Percentiles rank a stretch among this genome's conserved stretches.
Conservation (phyloP, 2,797 vertebrate genomes). For the Thaleichthys pacificus region DNA sequence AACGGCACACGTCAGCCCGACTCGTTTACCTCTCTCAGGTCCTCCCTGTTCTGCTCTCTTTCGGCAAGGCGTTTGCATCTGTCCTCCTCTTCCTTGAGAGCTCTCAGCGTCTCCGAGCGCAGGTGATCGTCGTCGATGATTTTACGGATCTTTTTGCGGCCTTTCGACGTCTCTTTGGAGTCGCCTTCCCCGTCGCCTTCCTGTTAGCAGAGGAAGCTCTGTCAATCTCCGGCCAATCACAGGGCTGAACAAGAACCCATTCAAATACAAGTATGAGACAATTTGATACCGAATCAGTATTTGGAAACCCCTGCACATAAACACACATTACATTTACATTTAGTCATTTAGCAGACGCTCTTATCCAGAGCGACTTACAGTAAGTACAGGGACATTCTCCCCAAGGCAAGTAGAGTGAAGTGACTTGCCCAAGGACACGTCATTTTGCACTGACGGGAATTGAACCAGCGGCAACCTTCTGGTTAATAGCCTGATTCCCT, state of each 20-base stretch:
- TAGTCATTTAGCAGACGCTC: too few species aligned
- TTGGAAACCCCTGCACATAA: too few species aligned
- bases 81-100: slow-evolving; percentile 92
- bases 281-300: neutral
- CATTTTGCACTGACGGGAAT: too few species aligned
- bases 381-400: too few species aligned
- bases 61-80: slow-evolving; percentile 86
- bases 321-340: neutral
- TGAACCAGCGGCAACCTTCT: too few species aligned
- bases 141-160: slow-evolving; percentile 91
- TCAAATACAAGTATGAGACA: too few species aligned
- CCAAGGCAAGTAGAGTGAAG: too few species aligned
- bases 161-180: slow-evolving; percentile 82
- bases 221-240: neutral
- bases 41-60: slow-evolving; percentile 84
- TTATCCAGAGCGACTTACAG: too few species aligned
- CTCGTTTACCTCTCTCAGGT: slow-evolving; percentile 80
- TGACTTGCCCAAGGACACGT: too few species aligned
- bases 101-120: slow-evolving; percentile 89
- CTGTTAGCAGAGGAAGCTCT: slow-evolving; percentile 46
- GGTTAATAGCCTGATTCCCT: too few species aligned
- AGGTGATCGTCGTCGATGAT: slow-evolving; percentile 89
- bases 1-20: neutral
- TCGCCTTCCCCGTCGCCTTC: slow-evolving; percentile 64
- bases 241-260: too few species aligned